Base-by-base conservation (phyloP, 1,140 invertebrate genomes). In the Diachasmimorpha longicaudata region DNA sequence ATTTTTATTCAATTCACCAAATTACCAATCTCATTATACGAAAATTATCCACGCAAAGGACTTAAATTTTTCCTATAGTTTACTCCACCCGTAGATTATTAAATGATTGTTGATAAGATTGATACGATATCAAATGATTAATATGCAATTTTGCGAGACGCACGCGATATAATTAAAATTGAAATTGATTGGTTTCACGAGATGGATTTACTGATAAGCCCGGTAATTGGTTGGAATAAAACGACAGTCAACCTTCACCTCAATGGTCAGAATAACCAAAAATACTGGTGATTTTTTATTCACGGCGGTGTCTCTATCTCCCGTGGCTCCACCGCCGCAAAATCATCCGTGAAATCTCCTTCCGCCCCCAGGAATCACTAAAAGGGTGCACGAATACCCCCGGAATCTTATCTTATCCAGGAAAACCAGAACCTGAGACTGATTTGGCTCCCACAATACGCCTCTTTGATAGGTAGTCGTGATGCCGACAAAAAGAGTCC, bases 391-490 rank as follows among this genome's bases (percentile, higher is more conserved):
- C 36, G 36, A 36, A 3, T 25, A 63, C 58, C 58, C 58, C 39
- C 46, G 66, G 72, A 74, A 67, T 74, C 46, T 67, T 37, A 23
- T 67, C 36, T 58, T 67, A 74, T 67, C 37, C 58, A 13, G 36
- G 66, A 36, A 74, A 44, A 73, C 6, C 19, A 14, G 39, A 67
- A 66, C 37, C 36, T n/a, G 42, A 39, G 36, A 37, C 36, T 36
- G 6, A 70, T 19, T 23, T 42, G 23, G 42, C 42, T 70, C 67
- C 42, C 36, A 70, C 36, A 25, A 70, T 70, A 70, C 36, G 16
- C 36, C 16, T 70, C 67, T 21, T 70, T 36, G 42, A 70, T 39
- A 42, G 39, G 39, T 42, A 70, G 5, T 70, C 9, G 4, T 13
- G 21, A 11, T 63, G 58, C 58, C 58, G 58, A 63, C 58, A 63